Evolutionary conservation across 2,797 vertebrate genomes (phyloP).

Genomic region (Rhinichthys osculus): DNA sequence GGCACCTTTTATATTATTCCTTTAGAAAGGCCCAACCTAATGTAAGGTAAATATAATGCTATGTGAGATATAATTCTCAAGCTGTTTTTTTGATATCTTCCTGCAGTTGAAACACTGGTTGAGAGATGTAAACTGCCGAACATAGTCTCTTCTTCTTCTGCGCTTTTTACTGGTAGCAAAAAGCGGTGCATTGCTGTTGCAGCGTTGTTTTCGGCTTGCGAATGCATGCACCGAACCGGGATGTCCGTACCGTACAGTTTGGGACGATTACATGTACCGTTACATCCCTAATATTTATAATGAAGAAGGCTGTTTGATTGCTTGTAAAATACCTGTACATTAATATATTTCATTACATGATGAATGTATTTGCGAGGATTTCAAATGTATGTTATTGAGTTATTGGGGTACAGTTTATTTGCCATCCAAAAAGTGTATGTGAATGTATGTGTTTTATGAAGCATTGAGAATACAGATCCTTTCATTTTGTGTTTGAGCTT

Average conservation of each 20-base stretch:
- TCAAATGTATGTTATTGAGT: neutral
- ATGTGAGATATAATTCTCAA: too few species aligned
- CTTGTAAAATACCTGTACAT: neutral
- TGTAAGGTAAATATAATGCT: too few species aligned
- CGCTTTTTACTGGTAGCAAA: too few species aligned
- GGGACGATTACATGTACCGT: too few species aligned
- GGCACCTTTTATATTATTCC: neutral
- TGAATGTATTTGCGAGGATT: neutral
- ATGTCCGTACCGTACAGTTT: too few species aligned
- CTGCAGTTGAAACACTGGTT: too few species aligned
- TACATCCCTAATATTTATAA: neutral
- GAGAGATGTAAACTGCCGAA: too few species aligned
- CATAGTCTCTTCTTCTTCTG: too few species aligned
- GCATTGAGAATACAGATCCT: neutral
- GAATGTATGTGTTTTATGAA: neutral
- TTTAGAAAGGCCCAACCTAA: neutral
- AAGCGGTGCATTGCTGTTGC: too few species aligned
- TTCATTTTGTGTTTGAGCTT: neutral
- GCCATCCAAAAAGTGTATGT: neutral
- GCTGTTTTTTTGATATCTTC: too few species aligned
- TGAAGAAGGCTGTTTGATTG: slow-evolving; percentile 1
- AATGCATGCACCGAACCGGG: too few species aligned
- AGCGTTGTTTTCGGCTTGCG: too few species aligned
- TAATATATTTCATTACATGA: neutral
- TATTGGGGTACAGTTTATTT: neutral